Percentiles rank a stretch among this genome's conserved stretches.
phyloP scores from a whole-genome alignment of 2,113 vertebrate species.

The Anthoscopus minutus region DNA sequence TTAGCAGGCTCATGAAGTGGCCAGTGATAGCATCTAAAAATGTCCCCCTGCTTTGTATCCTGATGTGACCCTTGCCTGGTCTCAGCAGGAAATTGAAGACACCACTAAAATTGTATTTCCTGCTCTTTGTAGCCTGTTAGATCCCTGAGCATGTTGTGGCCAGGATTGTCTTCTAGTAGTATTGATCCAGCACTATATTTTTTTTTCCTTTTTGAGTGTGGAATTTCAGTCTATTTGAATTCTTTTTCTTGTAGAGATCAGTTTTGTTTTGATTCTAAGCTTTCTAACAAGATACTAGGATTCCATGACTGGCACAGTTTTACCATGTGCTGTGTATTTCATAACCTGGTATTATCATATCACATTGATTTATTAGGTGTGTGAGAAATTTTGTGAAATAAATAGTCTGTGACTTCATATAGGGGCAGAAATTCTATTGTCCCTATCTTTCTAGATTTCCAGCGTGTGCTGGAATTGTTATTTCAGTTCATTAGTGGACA shows the following conservation, averaged over 20 bases:
- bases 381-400: neutral
- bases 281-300: neutral
- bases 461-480: neutral
- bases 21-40: slow-evolving; percentile 36
- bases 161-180: neutral
- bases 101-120: slow-evolving; percentile 2
- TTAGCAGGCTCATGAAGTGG: neutral
- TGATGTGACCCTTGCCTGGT: neutral
- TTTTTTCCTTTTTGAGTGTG: neutral
- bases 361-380: neutral
- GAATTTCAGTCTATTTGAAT: neutral
- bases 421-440: neutral
- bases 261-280: neutral
- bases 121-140: neutral
- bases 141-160: neutral
- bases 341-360: neutral
- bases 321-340: neutral
- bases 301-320: neutral
- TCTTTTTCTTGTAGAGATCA: neutral
- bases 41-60: neutral
- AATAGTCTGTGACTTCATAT: neutral
- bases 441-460: neutral
- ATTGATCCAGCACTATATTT: neutral
- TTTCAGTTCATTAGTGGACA: neutral
- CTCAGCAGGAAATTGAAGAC: neutral